Percentiles rank a stretch among this genome's conserved stretches.
These are phyloP conservation scores for Neodiprion pinetum DNA, from an alignment of 1,140 invertebrate genomes.

Conservation along the genomic window DNA sequence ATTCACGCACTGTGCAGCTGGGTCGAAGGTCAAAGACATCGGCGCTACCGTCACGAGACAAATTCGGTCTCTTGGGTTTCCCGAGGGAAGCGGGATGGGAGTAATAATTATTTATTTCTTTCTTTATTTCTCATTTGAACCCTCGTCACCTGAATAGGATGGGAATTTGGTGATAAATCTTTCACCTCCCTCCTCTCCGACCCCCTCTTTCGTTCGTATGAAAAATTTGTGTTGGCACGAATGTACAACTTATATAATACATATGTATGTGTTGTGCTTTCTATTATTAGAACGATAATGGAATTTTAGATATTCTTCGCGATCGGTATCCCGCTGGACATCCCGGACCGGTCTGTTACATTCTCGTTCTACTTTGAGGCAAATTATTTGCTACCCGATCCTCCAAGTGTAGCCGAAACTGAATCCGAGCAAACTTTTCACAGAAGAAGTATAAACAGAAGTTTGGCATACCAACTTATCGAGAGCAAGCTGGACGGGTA, in stretches of 20 bases:
- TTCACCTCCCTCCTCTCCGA: not conserved
- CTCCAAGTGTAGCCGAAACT: conserved; percentile 36
- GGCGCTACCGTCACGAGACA: conserved; percentile 45
- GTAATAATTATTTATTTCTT: conserved; percentile 31
- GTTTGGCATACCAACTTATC: conserved; percentile 46
- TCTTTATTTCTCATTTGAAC: not conserved
- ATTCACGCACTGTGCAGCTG: conserved; percentile 24
- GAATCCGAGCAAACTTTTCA: conserved; percentile 31
- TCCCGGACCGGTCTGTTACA: conserved; percentile 52
- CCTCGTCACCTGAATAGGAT: not conserved
- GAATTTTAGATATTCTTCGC: conserved; percentile 57
- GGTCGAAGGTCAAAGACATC: conserved; percentile 41
- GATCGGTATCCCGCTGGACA: conserved; percentile 51
- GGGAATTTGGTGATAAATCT: not conserved
- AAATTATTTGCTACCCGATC: conserved; percentile 51
- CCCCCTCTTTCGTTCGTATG: too few relatives aligned
- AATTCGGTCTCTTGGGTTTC: conserved; percentile 52
- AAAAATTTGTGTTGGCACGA: too few relatives aligned
- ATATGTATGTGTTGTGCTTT: not conserved
- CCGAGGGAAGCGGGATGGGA: conserved; percentile 49
- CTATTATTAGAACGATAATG: conserved; percentile 8
- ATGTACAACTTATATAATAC: not conserved
- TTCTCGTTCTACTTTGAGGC: conserved; percentile 59
- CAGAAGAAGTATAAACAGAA: conserved; percentile 45
- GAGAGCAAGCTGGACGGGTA: conserved; percentile 52